These are phyloP conservation scores for Amia ocellicauda DNA, from an alignment of 2,113 vertebrate species.

Conservation along the genomic window DNA sequence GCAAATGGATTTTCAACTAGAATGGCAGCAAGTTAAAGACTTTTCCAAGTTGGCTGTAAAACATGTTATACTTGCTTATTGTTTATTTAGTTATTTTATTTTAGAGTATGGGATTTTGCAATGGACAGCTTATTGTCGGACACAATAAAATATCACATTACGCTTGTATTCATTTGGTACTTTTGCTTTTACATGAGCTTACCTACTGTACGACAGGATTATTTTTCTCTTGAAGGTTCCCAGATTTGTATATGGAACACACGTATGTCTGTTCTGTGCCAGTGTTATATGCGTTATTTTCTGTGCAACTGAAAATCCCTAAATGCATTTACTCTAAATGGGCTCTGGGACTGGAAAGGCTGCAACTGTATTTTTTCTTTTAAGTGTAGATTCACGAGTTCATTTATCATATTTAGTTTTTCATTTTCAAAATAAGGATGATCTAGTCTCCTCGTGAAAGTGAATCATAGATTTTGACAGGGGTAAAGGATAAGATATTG, in stretches of 20 bases:
- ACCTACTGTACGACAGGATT: background rate
- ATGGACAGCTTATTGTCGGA: too few species aligned
- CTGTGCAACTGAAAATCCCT: background rate
- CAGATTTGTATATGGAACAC: background rate
- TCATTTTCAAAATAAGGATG: background rate
- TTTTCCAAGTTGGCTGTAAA: background rate
- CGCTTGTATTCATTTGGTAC: too few species aligned
- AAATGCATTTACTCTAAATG: background rate
- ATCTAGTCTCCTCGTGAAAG: background rate
- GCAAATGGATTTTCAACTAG: background rate
- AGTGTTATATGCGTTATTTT: background rate
- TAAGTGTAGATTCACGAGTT: background rate
- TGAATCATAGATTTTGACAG: background rate
- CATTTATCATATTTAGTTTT: conserved; percentile 4
- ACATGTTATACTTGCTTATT: background rate
- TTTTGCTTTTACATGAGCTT: too few species aligned
- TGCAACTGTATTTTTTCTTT: background rate
- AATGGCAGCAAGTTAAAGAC: background rate
- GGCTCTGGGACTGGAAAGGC: background rate
- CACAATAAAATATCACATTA: too few species aligned
- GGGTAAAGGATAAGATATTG: too few species aligned
- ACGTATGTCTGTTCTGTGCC: background rate
- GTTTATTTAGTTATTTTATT: too few species aligned
- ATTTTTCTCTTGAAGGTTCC: background rate
- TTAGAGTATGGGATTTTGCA: background rate